phyloP scores from a whole-genome alignment of 2,113 vertebrate species.

The Xerus inauris region DNA sequence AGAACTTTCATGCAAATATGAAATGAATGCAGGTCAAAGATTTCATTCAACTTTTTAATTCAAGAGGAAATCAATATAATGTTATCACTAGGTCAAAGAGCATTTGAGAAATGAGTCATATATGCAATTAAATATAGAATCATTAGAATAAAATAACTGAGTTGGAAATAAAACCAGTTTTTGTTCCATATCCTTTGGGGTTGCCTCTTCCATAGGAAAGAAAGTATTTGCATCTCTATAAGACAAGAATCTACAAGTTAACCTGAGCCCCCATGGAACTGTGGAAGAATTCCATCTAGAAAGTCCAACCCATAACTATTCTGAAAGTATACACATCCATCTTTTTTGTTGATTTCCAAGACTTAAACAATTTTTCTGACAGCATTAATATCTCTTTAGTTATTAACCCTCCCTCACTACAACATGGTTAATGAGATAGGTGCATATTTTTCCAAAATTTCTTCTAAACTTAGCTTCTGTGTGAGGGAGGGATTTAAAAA shows the following conservation, averaged over 20 bases:
- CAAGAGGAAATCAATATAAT: neutral
- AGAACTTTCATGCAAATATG: neutral
- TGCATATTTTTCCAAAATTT: neutral
- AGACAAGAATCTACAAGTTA: constrained; percentile 14
- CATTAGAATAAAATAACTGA: neutral
- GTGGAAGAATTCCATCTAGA: neutral
- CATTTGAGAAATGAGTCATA: neutral
- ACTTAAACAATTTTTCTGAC: neutral
- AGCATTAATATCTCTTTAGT: neutral
- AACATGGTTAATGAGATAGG: neutral
- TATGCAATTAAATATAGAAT: neutral
- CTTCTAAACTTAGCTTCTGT: neutral
- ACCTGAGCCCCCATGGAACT: neutral
- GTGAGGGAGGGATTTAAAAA: neutral
- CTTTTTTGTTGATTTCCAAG: neutral
- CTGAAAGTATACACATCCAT: neutral
- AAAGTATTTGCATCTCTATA: neutral
- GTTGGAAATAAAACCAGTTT: neutral
- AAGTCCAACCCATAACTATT: neutral
- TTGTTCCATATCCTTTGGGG: neutral
- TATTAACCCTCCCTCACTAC: neutral
- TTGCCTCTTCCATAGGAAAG: neutral
- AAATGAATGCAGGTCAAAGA: neutral
- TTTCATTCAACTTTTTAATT: neutral
- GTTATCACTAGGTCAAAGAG: neutral